phyloP scores from a whole-genome alignment of 2,113 vertebrate species.

The Ellobius talpinus region DNA sequence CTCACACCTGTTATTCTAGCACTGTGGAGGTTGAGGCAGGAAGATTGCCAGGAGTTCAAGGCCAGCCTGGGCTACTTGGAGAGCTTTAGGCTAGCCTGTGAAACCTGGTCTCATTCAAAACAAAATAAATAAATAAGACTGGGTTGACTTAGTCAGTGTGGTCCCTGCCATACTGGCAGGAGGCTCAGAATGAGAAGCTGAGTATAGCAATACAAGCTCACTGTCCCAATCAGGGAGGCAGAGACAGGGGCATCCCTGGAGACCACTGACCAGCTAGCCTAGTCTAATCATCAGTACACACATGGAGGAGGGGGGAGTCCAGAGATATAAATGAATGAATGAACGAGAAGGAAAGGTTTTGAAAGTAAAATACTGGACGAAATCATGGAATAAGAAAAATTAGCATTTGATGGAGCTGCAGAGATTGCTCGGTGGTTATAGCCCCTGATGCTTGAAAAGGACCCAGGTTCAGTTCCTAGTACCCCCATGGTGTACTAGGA shows the following conservation, averaged over 20 bases:
- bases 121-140: neutral
- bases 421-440: neutral
- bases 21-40: neutral
- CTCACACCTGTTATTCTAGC: neutral
- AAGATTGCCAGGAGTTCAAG: neutral
- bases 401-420: neutral
- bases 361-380: neutral
- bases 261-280: neutral
- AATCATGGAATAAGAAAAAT: neutral
- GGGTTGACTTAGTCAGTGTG: neutral
- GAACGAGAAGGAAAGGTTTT: neutral
- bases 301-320: neutral
- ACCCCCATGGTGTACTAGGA: neutral
- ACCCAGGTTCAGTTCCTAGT: neutral
- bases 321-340: neutral
- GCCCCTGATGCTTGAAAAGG: neutral
- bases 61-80: neutral
- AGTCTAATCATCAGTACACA: neutral
- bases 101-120: neutral
- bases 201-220: neutral
- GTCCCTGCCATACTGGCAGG: neutral
- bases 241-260: neutral
- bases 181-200: neutral
- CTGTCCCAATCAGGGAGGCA: neutral
- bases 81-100: neutral